Evolutionary conservation across 2,888 invertebrate species (phyloP).

Genomic region (Micropterix aruncella): DNA sequence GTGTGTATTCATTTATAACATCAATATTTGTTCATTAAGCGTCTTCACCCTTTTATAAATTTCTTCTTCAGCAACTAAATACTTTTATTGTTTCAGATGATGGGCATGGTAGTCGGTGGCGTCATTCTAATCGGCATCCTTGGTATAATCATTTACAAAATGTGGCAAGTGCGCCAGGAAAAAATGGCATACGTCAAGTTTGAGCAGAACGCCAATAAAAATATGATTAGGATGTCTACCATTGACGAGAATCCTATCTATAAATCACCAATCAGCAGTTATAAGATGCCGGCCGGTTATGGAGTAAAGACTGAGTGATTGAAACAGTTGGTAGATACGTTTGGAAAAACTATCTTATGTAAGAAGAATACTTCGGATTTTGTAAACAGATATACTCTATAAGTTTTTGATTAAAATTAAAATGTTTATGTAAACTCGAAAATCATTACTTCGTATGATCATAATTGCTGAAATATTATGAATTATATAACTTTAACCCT

Average conservation of each 20-base stretch:
- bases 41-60: too few relatives aligned
- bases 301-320: constrained; percentile 1
- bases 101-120: constrained; percentile 25
- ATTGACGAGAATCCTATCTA: constrained; percentile 43
- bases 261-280: constrained; percentile 41
- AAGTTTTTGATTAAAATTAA: too few relatives aligned
- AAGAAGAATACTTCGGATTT: too few relatives aligned
- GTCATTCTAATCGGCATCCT: constrained; percentile 34
- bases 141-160: constrained; percentile 26
- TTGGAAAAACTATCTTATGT: too few relatives aligned
- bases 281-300: constrained; percentile 32
- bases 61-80: too few relatives aligned
- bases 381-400: too few relatives aligned
- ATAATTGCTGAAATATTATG: too few relatives aligned
- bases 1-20: too few relatives aligned
- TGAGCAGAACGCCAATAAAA: constrained; percentile 26
- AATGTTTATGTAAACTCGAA: too few relatives aligned
- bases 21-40: too few relatives aligned
- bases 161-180: constrained; percentile 31
- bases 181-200: constrained; percentile 40
- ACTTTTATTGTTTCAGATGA: constrained; percentile 16
- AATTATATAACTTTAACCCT: too few relatives aligned
- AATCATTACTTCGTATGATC: too few relatives aligned
- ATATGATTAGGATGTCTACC: constrained; percentile 25
- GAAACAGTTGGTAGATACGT: background rate